Base-by-base conservation (phyloP, 2,113 vertebrate species). In the Calyptommatus sinebrachiatus region DNA sequence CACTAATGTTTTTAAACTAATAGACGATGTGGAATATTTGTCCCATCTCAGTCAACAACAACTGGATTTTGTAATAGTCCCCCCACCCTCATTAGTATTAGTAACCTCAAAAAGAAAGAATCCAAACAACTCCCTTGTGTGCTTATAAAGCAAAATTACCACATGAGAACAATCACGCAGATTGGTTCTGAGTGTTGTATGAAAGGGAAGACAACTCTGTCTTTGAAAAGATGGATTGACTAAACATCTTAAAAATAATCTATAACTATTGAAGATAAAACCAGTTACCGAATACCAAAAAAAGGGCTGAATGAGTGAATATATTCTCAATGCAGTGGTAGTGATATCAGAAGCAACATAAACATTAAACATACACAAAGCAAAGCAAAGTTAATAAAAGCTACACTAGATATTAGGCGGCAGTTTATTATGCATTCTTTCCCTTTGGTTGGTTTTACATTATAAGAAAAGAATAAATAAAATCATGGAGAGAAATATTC, bases 401-500 rank as follows among this genome's bases (percentile, higher is more conserved):
- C 57, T 69, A 70, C 65, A 76, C 70, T 62, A 69, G 61, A 76
- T 57, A 57, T 81, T 50, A 62, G 53, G 28, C 21, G 18, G 41
- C 12, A 29, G 26, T 48, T 69, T 5, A 22, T 75, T 75, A 29
- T 41, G 20, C 48, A 31, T 16, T 70, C 21, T 45, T 50, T 63
- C 29, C 21, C 62, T 29, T 71, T 14, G 12, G 31, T 31, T 79
- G 14, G 22, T 26, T 69, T 62, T 48, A 31, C 62, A 48, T 57
- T 70, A 29, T 62, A 70, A 31, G 5, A 31, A 31, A 11, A 70
- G 35, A 76, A 69, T 53, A 81, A 75, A 81, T 74, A 61, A 70
- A 70, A 75, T 62, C 26, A 76, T 46, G 31, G 26, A 18, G 16
- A 60, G 18, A 68, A 81, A 75, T 81, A 75, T 61, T 81, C 79